phyloP scores from a whole-genome alignment of 2,888 invertebrate genomes.

The Lithophane semibrunnea region DNA sequence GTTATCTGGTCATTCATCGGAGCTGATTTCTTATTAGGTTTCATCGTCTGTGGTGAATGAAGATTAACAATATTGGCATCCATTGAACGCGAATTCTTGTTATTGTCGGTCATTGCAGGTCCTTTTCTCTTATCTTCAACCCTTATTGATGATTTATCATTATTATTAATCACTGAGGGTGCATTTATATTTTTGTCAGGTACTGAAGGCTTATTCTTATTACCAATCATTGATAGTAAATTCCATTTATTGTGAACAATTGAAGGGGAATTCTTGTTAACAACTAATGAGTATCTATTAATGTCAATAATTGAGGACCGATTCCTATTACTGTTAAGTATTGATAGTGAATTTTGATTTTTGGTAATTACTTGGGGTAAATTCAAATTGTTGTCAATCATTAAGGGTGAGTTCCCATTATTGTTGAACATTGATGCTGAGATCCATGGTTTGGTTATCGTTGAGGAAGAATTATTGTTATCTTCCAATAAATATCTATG shows the following conservation, averaged over 20 bases:
- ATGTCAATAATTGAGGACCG: background rate
- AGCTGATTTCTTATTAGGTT: background rate
- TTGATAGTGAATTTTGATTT: background rate
- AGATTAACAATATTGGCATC: background rate
- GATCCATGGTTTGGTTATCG: slow-evolving; percentile 11
- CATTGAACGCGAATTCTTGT: background rate
- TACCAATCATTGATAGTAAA: background rate
- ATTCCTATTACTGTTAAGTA: slow-evolving; percentile 4
- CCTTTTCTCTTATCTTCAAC: background rate
- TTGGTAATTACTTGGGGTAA: background rate
- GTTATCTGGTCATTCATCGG: background rate
- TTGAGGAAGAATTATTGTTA: background rate
- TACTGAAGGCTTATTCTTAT: background rate
- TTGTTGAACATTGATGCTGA: slow-evolving; percentile 17
- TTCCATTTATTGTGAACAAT: slow-evolving; percentile 15
- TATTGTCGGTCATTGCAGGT: background rate
- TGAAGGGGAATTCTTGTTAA: background rate
- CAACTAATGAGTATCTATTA: slow-evolving; percentile 6
- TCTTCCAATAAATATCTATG: background rate
- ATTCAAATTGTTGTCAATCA: background rate
- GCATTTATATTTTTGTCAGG: background rate
- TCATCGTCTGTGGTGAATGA: background rate
- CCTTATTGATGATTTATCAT: slow-evolving; percentile 1
- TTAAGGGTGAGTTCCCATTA: background rate
- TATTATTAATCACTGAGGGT: background rate